These are phyloP conservation scores for Craniophora ligustri DNA, from an alignment of 2,888 invertebrate genomes.

Conservation along the genomic window DNA sequence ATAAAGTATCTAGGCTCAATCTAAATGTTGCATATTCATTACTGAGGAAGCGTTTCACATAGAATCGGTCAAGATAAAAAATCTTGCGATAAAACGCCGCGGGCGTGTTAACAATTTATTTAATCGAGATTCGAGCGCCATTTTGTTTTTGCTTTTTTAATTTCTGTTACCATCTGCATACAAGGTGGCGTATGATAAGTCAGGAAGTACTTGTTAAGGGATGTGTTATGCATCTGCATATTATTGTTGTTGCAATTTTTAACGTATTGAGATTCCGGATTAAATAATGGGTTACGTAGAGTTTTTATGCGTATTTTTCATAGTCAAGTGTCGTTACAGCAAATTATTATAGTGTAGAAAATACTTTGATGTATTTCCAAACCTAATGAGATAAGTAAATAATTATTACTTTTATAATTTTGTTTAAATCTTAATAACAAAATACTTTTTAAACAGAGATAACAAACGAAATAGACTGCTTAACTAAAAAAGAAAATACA, in stretches of 20 bases:
- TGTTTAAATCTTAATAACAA: not conserved
- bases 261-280: constrained; percentile 29
- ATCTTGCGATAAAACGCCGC: constrained; percentile 70
- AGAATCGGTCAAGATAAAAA: constrained; percentile 78
- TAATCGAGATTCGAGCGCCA: constrained; percentile 70
- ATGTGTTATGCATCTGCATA: constrained; percentile 53
- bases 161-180: constrained; percentile 71
- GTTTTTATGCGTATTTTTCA: not conserved
- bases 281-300: constrained; percentile 6
- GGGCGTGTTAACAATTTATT: constrained; percentile 82
- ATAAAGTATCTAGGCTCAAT: constrained; percentile 77
- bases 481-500: not conserved
- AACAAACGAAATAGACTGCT: not conserved
- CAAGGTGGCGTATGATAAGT: constrained; percentile 77
- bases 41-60: constrained; percentile 68
- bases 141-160: constrained; percentile 61
- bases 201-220: constrained; percentile 71
- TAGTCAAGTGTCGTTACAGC: not conserved
- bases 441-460: too few relatives aligned
- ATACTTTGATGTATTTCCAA: too few relatives aligned
- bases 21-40: constrained; percentile 77
- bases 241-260: constrained; percentile 47
- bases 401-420: too few relatives aligned
- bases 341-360: too few relatives aligned
- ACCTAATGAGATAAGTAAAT: too few relatives aligned